These are phyloP conservation scores for Petromus typicus DNA, from an alignment of 2,113 vertebrate species.

Conservation along the genomic window DNA sequence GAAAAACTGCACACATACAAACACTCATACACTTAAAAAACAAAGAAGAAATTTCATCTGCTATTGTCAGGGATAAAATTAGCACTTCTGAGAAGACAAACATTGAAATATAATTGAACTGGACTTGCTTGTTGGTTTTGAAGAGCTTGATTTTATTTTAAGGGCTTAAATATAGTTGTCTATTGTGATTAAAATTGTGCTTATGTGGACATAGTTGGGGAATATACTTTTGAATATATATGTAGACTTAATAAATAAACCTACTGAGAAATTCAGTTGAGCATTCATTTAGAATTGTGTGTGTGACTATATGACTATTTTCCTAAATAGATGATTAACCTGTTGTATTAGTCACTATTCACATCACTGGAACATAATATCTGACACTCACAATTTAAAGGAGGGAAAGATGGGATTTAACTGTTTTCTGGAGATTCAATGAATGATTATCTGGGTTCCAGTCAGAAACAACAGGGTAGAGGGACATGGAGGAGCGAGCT, in stretches of 20 bases:
- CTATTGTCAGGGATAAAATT: constrained; percentile 31
- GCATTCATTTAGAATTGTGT: not conserved
- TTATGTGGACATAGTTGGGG: not conserved
- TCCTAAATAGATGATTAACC: constrained; percentile 21
- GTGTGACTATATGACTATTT: not conserved
- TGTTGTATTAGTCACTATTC: not conserved
- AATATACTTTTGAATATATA: not conserved
- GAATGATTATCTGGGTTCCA: not conserved
- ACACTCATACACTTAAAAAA: not conserved
- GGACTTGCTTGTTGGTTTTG: not conserved
- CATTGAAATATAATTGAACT: not conserved
- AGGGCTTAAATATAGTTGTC: constrained; percentile 9
- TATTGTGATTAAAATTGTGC: not conserved
- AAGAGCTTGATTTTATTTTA: not conserved
- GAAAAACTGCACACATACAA: not conserved
- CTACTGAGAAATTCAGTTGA: constrained; percentile 24
- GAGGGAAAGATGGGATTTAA: not conserved
- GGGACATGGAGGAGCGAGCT: not conserved
- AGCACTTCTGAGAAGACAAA: not conserved
- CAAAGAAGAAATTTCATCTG: not conserved
- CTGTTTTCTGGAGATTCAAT: not conserved
- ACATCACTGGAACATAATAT: not conserved
- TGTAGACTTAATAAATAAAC: not conserved
- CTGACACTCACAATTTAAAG: not conserved
- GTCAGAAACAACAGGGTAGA: not conserved